These are phyloP conservation scores for Leistus spinibarbis DNA, from an alignment of 2,888 invertebrate genomes.

Conservation along the genomic window DNA sequence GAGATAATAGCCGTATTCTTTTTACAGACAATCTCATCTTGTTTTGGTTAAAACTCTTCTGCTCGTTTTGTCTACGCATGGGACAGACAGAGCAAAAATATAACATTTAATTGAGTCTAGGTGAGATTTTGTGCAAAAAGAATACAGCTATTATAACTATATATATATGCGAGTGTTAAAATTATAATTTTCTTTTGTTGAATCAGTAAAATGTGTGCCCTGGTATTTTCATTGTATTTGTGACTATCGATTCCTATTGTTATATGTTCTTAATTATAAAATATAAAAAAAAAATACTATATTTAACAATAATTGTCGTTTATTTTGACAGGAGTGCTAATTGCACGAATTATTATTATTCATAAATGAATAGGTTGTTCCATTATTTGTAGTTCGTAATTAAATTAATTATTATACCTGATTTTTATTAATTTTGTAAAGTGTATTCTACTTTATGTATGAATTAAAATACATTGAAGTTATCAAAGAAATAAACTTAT, in stretches of 20 bases:
- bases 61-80: too few species aligned
- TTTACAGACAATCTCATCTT: too few species aligned
- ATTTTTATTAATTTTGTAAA: neutral
- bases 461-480: neutral
- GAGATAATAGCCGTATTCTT: too few species aligned
- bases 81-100: too few species aligned
- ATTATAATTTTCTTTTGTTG: neutral
- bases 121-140: too few species aligned
- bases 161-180: neutral
- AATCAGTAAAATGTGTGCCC: neutral
- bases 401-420: neutral
- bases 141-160: too few species aligned
- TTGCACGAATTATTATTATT: neutral
- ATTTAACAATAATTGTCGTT: neutral
- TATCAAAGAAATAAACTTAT: slow-evolving; percentile 28
- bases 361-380: neutral
- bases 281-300: neutral
- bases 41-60: too few species aligned
- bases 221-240: neutral
- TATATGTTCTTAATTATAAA: neutral
- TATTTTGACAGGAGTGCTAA: neutral
- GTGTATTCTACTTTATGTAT: neutral
- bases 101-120: too few species aligned
- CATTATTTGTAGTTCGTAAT: neutral
- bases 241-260: neutral